Evolutionary conservation across 1,140 invertebrate species (phyloP), one percentile per base, ranked within the genome.

Genomic region (Aphidius gifuensis): DNA sequence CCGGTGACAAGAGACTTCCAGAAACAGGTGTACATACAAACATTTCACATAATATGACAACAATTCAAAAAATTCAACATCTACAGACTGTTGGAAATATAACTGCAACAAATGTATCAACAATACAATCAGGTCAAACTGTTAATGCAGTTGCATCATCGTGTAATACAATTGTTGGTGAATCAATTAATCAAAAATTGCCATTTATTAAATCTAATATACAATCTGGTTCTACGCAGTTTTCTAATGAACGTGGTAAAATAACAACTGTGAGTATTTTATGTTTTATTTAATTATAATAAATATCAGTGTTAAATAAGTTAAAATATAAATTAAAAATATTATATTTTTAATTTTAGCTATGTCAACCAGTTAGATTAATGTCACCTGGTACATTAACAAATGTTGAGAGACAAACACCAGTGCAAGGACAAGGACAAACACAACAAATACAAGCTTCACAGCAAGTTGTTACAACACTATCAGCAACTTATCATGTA

Each of bases 401-500:
- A 61, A 71, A 73, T n/a, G 73, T 78, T 11, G 79, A 81, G n/a
- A 71, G 78, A 40, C 78, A 79, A 61, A 61, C 59, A 57, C 69
- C 70, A 54, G 59, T 64, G 48, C 78, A 76, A 59, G 38, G 67
- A 21, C 78, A 76, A 59, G 38, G 67, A 21, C 71, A 73, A 23
- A 48, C 8, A 5, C 73, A 74, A 53, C 23, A 68, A 43, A 21
- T 63, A 16, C 70, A 75, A 46, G 68, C 68, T 21, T 54, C 68
- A 5, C 74, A 75, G 16, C 79, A 80, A 62, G 72, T 76, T 60
- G 74, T 78, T 9, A 73, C 77, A 5, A 77, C 64, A 60, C 74
- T 79, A 60, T 72, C 77, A 43, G 74, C 79, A 38, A 77, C 78
- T n/a, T 82, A 80, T 67, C 80, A 82, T 64, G 78, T 82, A 32